Percentiles rank a stretch among this genome's conserved stretches.
Evolutionary conservation across 2,113 vertebrate genomes (phyloP).

Genomic region (Verasper variegatus): DNA sequence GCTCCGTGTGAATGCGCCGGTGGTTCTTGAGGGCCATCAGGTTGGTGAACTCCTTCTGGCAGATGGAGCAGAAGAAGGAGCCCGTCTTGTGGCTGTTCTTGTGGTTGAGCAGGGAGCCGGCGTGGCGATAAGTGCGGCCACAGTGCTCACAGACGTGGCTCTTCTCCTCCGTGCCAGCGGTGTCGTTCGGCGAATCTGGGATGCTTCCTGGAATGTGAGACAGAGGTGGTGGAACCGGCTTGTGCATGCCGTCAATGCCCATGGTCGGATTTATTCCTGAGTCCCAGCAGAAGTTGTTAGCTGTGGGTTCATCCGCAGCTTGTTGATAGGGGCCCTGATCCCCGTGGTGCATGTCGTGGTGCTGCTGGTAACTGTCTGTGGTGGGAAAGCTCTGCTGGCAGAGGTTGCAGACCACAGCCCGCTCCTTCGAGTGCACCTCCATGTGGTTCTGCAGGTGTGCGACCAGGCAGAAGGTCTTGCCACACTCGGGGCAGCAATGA

Average conservation of each 20-base stretch:
- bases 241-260: slow-evolving; percentile 61
- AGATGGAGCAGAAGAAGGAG: slow-evolving; percentile 81
- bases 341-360: slow-evolving; percentile 79
- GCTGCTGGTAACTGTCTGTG: slow-evolving; percentile 80
- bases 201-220: slow-evolving; percentile 54
- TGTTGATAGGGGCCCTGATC: slow-evolving; percentile 56
- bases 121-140: slow-evolving; percentile 82
- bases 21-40: slow-evolving; percentile 86
- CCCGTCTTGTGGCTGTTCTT: slow-evolving; percentile 86
- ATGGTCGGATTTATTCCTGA: slow-evolving; percentile 69
- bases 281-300: slow-evolving; percentile 58
- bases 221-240: slow-evolving; percentile 63
- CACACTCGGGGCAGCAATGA: slow-evolving; percentile 85
- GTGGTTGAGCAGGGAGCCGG: slow-evolving; percentile 85
- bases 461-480: slow-evolving; percentile 84
- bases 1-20: slow-evolving; percentile 84
- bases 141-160: slow-evolving; percentile 84
- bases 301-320: background rate
- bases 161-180: slow-evolving; percentile 63
- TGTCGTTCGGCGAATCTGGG: slow-evolving; percentile 44
- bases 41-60: slow-evolving; percentile 85
- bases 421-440: slow-evolving; percentile 80
- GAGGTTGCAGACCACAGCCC: slow-evolving; percentile 80
- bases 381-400: slow-evolving; percentile 86
- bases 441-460: slow-evolving; percentile 84